These are phyloP conservation scores for Laspeyria flexula DNA, from an alignment of 2,888 invertebrate genomes.

Conservation along the genomic window DNA sequence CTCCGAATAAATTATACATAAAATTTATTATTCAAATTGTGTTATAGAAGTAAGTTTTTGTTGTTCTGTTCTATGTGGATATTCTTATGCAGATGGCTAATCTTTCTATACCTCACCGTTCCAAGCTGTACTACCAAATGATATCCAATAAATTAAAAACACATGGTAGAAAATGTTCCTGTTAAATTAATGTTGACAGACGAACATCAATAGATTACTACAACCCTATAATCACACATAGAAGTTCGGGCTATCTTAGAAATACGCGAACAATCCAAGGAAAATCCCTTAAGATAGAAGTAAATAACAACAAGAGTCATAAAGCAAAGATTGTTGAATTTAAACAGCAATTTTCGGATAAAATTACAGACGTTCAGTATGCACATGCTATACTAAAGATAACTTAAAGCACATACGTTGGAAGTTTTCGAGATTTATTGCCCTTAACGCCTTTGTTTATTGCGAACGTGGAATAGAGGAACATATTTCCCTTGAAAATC, in stretches of 20 bases:
- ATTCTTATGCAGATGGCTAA: too few relatives aligned
- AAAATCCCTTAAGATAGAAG: conserved; percentile 9
- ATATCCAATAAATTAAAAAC: too few relatives aligned
- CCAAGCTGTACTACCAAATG: too few relatives aligned
- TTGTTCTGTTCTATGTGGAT: too few relatives aligned
- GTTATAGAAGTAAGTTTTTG: too few relatives aligned
- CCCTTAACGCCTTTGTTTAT: conserved; percentile 28
- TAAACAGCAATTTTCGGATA: conserved; percentile 31
- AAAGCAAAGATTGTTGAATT: conserved; percentile 28
- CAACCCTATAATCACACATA: too few relatives aligned
- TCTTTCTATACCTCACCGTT: too few relatives aligned
- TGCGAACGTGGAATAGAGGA: conserved; percentile 10
- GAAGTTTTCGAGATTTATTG: conserved; percentile 35
- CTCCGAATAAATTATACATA: too few relatives aligned
- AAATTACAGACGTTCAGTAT: conserved; percentile 27
- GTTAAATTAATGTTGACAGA: too few relatives aligned
- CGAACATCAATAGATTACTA: too few relatives aligned
- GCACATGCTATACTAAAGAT: conserved; percentile 22
- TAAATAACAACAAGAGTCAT: conserved; percentile 30
- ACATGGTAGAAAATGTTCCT: too few relatives aligned
- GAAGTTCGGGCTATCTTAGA: not conserved
- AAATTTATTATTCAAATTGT: too few relatives aligned
- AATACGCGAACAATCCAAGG: not conserved
- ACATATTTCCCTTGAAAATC: conserved; percentile 1
- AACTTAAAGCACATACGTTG: conserved; percentile 20